Base-by-base conservation (phyloP, 53 echinoderm and acorn worm species). In the Echinometra lucunter region DNA sequence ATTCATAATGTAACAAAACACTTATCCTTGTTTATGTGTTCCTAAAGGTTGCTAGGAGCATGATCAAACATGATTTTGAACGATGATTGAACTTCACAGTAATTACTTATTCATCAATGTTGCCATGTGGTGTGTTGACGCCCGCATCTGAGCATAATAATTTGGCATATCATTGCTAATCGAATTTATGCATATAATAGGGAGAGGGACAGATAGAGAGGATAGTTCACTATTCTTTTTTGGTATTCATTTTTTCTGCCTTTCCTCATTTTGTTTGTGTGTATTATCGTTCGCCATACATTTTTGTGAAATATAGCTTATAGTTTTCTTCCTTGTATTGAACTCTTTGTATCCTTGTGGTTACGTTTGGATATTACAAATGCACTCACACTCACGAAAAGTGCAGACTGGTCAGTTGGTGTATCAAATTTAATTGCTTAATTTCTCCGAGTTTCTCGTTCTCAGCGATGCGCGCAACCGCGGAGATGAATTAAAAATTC, bases 401-500 rank as follows among this genome's bases (percentile, higher is more conserved):
- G 42, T 23, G 78, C 78, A 35, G 42, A 78, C 15, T 40, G 42
- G 78, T 40, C 5, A 30, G n/a, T n/a, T n/a, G n/a, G n/a, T n/a
- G n/a, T n/a, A 42, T 19, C 10, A 4, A 85, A 28, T 85, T 85
- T 85, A 85, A 85, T 85, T 85, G 45, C n/a, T n/a, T n/a, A n/a
- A n/a, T n/a, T n/a, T n/a, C n/a, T n/a, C n/a, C n/a, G n/a, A n/a
- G 45, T 85, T 85, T 85, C 49, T 85, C 85, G n/a, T 23, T 49
- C 85, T 49, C 85, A 49, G 49, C 28, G 85, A 49, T 49, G 85
- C 78, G 78, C 78, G 78, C 78, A 40, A 85, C 85, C 85, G 28
- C 85, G 5, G 18, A 35, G 11, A 85, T 85, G 85, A 11, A 85
- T 53, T 28, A 85, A 85, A 85, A 47, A 47, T 85, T 45, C 2